Percentiles rank a stretch among this genome's conserved stretches.
Evolutionary conservation across 2,888 invertebrate species (phyloP).

Genomic region (Dryobota labecula): DNA sequence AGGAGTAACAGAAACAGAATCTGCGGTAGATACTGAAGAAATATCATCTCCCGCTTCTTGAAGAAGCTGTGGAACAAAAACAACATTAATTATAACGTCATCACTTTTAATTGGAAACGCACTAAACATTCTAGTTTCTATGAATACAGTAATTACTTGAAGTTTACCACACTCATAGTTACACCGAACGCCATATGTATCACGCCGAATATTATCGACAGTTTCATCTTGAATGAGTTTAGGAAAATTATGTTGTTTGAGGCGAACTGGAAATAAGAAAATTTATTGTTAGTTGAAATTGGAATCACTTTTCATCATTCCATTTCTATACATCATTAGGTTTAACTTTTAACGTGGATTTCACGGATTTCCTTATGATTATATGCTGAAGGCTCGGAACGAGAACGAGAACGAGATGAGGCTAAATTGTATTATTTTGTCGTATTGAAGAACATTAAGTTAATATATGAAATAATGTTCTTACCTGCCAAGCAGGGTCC

Average conservation of each 20-base stretch:
- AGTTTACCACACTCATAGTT: slow-evolving; percentile 91
- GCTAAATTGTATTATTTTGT: background rate
- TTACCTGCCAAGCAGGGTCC: slow-evolving; percentile 93
- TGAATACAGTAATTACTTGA: slow-evolving; percentile 90
- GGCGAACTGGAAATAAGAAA: slow-evolving; percentile 82
- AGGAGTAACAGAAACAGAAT: slow-evolving; percentile 92
- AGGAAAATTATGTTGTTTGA: slow-evolving; percentile 93
- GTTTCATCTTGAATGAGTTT: slow-evolving; percentile 94
- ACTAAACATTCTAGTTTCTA: slow-evolving; percentile 83
- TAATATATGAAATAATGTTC: background rate
- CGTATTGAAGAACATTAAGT: background rate
- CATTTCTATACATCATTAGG: background rate
- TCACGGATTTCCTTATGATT: background rate
- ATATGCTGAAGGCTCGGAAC: too few species aligned
- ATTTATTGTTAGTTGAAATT: background rate
- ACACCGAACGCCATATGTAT: slow-evolving; percentile 94
- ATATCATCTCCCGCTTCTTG: slow-evolving; percentile 85
- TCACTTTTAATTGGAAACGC: slow-evolving; percentile 49
- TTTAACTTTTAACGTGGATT: background rate
- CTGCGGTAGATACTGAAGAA: slow-evolving; percentile 93
- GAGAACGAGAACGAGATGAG: too few species aligned
- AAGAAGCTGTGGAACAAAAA: slow-evolving; percentile 83
- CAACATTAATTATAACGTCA: slow-evolving; percentile 40
- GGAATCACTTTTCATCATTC: background rate
- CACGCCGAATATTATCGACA: slow-evolving; percentile 93